Conservation (phyloP, 2,113 vertebrate species). For the Ceratotherium simum region DNA sequence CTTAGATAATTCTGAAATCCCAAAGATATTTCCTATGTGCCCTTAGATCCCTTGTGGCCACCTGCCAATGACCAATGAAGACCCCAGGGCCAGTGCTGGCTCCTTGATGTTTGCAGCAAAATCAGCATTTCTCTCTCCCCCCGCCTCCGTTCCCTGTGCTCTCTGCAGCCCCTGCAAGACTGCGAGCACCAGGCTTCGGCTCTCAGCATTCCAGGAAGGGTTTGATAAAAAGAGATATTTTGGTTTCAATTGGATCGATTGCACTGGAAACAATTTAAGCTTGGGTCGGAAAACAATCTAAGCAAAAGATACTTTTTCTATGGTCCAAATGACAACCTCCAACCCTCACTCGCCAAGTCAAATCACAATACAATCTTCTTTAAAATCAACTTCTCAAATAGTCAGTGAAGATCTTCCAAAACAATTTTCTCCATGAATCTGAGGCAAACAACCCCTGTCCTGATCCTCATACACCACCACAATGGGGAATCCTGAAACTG, state of each 20-base stretch:
- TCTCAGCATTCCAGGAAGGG: not conserved
- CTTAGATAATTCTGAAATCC: not conserved
- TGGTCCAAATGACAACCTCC: not conserved
- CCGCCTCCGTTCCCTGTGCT: rapidly evolving
- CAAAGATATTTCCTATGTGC: not conserved
- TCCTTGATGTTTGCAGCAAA: not conserved
- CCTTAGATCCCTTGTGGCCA: no score
- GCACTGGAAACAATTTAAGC: not conserved
- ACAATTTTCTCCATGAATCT: not conserved
- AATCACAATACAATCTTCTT: not conserved
- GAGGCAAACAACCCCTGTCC: not conserved
- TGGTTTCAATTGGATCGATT: not conserved
- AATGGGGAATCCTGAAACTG: rapidly evolving
- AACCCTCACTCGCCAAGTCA: not conserved
- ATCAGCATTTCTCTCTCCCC: not conserved
- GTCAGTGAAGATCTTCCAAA: not conserved
- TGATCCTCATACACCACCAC: not conserved
- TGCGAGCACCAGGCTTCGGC: rapidly evolving
- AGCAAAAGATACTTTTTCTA: not conserved
- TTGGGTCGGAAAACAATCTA: not conserved
- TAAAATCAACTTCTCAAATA: not conserved
- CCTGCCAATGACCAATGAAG: not conserved
- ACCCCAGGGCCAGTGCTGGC: not conserved
- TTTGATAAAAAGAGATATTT: not conserved
- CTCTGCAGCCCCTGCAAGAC: no score